These are phyloP conservation scores for Eunapius fragilis DNA, from an alignment of 37 sponge, comb jelly and placozoan genomes.

Conservation along the genomic window DNA sequence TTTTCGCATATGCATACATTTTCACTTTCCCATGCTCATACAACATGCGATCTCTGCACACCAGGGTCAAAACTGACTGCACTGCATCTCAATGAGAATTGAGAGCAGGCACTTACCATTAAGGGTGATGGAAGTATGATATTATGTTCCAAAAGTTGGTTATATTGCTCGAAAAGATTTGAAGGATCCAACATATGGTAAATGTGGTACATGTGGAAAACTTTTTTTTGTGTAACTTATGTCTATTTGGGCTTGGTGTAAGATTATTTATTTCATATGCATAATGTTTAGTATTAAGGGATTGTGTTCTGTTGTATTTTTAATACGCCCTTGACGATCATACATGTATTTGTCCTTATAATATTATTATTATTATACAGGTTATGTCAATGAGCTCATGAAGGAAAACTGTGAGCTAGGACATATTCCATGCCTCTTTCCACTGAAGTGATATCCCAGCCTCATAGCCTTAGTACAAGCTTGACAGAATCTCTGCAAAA, in stretches of 20 bases:
- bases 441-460: neutral
- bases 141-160: constrained; percentile 14
- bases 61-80: neutral
- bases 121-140: constrained; percentile 14
- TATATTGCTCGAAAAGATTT: constrained; percentile 7
- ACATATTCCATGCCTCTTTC: neutral
- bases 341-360: too few relatives aligned
- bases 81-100: constrained; percentile 23
- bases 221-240: neutral
- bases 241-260: neutral
- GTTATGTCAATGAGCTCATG: constrained; percentile 24
- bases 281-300: too few relatives aligned
- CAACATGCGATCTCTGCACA: neutral
- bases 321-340: too few relatives aligned
- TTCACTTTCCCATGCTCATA: neutral
- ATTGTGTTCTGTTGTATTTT: too few relatives aligned
- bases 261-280: too few relatives aligned
- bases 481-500: constrained; percentile 16
- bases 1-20: neutral
- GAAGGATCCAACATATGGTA: constrained; percentile 26
- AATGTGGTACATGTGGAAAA: neutral
- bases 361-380: neutral
- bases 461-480: constrained; percentile 12
- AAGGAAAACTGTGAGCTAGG: neutral
- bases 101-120: constrained; percentile 15